These are phyloP conservation scores for Ferdinandea cuprea DNA, from an alignment of 2,888 invertebrate genomes.

Conservation along the genomic window DNA sequence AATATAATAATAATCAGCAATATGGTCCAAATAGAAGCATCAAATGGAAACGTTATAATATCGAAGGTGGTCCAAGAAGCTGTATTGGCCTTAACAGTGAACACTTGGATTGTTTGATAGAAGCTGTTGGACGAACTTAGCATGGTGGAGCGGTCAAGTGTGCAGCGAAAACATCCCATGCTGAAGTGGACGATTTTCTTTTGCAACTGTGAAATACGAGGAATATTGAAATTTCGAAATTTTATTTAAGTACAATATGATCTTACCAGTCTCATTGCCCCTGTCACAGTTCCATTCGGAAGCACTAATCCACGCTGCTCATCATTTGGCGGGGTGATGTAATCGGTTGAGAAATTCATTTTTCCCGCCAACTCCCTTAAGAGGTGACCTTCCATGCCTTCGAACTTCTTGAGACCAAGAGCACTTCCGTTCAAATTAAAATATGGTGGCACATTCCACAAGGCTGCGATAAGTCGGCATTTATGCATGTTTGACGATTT, in stretches of 20 bases:
- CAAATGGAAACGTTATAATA: conserved; percentile 76
- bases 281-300: not conserved
- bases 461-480: conserved; percentile 31
- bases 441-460: conserved; percentile 73
- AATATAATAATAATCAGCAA: conserved; percentile 39
- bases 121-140: conserved; percentile 77
- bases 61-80: conserved; percentile 75
- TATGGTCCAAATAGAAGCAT: conserved; percentile 74
- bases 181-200: conserved; percentile 75
- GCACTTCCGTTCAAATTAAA: conserved; percentile 9
- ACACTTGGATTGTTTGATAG: conserved; percentile 76
- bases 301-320: conserved; percentile 72
- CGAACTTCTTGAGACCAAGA: conserved; percentile 12
- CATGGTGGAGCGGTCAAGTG: conserved; percentile 47
- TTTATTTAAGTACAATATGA: conserved; percentile 50
- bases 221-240: not conserved
- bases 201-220: conserved; percentile 59
- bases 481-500: conserved; percentile 48
- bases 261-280: conserved; percentile 76
- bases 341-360: conserved; percentile 76
- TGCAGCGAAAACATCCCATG: conserved; percentile 77
- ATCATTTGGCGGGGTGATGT: conserved; percentile 69
- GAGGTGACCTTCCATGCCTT: conserved; percentile 77
- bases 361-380: conserved; percentile 73
- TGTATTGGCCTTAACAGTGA: conserved; percentile 56